Evolutionary conservation across 2,888 invertebrate genomes (phyloP), one percentile per base, ranked within the genome.

Genomic region (Agriopis marginaria): DNA sequence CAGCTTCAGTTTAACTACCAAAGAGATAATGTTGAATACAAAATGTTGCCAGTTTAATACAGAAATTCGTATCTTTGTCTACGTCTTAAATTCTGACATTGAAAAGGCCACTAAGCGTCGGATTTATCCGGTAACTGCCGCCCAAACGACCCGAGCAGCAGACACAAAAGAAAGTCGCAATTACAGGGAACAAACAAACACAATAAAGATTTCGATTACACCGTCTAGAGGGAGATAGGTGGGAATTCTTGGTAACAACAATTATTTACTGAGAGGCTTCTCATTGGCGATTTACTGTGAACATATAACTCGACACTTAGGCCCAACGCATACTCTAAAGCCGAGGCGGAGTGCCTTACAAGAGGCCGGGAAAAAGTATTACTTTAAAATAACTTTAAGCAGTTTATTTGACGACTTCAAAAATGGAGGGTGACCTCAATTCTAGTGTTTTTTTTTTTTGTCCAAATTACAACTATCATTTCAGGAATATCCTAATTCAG

Each of bases 171-270:
- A 45, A 58, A 58, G 32, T 58, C 40, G 45, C 58, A 58, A 58
- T 58, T 58, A 58, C 58, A 32, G 23, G 32, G 45, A 45, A 58
- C 32, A 58, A 58, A 56, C 44, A 58, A 45, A 45, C 58, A 58
- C 58, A 58, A 58, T 58, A 58, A 58, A 58, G 58, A 47, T 58
- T 58, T 58, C 45, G 58, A 58, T 58, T 58, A 58, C 23, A 56
- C 44, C 56, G 12, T 17, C 40, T 14, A 11, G 12, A 47, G 14
- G 23, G 32, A 45, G 12, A 32, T 47, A 47, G 45, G 47, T 58
- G 40, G 44, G 44, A 44, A 12, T 58, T 47, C 45, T 45, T 45
- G 44, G 12, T 23, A 32, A 47, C 45, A 32, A 58, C 45, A 47
- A 58, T 47, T 58, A 32, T 45, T 56, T 45, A 47, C 23, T 6